Evolutionary conservation across 2,113 vertebrate genomes (phyloP), one percentile per base, ranked within the genome.

Genomic region (Sula dactylatra): DNA sequence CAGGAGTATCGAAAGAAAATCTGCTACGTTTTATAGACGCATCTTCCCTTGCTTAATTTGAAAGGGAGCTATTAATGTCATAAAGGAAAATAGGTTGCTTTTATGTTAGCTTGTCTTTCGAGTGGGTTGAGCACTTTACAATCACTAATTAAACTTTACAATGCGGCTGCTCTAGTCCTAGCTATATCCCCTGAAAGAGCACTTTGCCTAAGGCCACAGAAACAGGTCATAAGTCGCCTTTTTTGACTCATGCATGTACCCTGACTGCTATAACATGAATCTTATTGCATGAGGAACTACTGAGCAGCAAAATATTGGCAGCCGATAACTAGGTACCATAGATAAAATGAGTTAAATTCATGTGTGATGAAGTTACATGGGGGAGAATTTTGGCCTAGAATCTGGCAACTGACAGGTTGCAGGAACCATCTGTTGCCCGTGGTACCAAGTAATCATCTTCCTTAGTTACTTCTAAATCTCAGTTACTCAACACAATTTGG

Each of bases 331-430:
- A 79, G 44, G 55, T 95, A 49, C 64, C 29, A 10, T 24, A 87
- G 94, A 95, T 79, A 88, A 95, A 94, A 45, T 64, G 38, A 87
- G 47, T 90, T 88, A 94, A 88, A 97, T 91, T 96, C 71, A 71
- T 24, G 20, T 69, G 50, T 83, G 88, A 47, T 87, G 64, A 73
- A 93, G 86, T 87, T 90, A 86, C 64, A 70, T 7, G 29, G 20
- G 89, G 76, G 67, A 97, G 93, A 90, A 77, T 64, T 93, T 95
- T 94, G 55, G 95, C 74, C 82, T 91, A 44, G 59, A 86, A 82
- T 90, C 70, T 93, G 86, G 71, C 86, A 96, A 92, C 55, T 96
- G 95, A 40, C 91, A 94, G 67, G 78, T 95, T 97, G 80, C 74
- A 91, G 71, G 87, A 96, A 38, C 92, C 94, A 97, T 97, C 92